These are phyloP conservation scores for Erpornis zantholeuca DNA, from an alignment of 2,113 vertebrate species.

Conservation along the genomic window DNA sequence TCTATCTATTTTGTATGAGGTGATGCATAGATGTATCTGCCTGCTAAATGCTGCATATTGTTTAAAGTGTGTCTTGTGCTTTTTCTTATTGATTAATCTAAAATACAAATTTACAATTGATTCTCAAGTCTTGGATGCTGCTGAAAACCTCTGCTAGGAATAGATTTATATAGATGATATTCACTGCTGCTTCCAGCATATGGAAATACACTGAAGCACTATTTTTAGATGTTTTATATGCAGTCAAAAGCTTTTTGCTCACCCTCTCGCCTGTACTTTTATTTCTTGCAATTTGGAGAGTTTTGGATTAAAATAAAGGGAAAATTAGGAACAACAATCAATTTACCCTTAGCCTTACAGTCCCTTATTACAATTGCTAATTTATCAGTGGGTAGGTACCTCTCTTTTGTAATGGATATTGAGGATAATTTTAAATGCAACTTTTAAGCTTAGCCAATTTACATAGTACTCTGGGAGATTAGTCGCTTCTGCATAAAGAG, in stretches of 20 bases:
- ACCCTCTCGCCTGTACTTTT: background rate
- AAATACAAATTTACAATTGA: constrained; percentile 28
- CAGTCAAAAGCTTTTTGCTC: constrained; percentile 31
- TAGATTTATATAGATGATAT: constrained; percentile 17
- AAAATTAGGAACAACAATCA: constrained; percentile 36
- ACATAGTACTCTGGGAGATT: constrained; percentile 27
- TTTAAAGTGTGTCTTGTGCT: background rate
- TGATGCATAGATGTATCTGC: background rate
- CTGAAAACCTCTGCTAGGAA: constrained; percentile 13
- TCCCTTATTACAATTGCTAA: constrained; percentile 36
- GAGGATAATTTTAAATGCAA: constrained; percentile 49
- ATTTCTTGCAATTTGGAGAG: constrained; percentile 9
- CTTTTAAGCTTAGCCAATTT: constrained; percentile 48
- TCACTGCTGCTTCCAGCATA: background rate
- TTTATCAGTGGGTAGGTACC: constrained; percentile 24
- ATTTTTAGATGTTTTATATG: constrained; percentile 36
- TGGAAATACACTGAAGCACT: background rate
- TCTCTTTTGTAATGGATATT: constrained; percentile 62
- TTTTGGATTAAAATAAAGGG: constrained; percentile 40
- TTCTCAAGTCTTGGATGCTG: background rate
- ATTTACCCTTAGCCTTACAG: constrained; percentile 4
- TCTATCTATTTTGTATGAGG: background rate
- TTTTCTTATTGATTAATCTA: constrained; percentile 21
- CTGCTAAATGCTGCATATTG: background rate
- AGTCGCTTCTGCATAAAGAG: background rate